These are phyloP conservation scores for Sorex araneus DNA, from an alignment of 2,113 vertebrate genomes.

Conservation along the genomic window DNA sequence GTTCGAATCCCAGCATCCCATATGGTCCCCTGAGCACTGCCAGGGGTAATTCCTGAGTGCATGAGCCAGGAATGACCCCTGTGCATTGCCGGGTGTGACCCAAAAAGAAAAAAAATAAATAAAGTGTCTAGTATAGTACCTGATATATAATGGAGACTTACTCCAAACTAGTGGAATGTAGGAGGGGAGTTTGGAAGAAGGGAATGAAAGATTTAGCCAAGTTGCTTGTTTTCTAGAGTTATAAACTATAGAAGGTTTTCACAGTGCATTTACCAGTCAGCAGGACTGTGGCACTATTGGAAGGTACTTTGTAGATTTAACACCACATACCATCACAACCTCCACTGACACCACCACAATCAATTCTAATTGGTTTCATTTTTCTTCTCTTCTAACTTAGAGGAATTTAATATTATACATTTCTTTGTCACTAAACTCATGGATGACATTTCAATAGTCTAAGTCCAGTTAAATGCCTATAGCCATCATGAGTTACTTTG, in stretches of 20 bases:
- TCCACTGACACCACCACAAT: background rate
- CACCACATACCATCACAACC: no score
- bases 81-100: no score
- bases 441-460: slow-evolving; percentile 24
- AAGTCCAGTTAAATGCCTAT: background rate
- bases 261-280: background rate
- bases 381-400: background rate
- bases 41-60: no score
- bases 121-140: background rate
- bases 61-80: no score
- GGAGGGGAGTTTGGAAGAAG: background rate
- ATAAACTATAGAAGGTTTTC: slow-evolving; percentile 3
- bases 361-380: slow-evolving; percentile 38
- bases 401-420: no score
- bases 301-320: background rate
- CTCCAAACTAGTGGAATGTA: background rate
- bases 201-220: background rate
- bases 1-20: no score
- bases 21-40: no score
- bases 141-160: background rate
- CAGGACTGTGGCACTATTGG: background rate
- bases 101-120: no score
- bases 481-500: background rate
- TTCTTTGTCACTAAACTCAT: background rate
- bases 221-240: slow-evolving; percentile 27